Base-by-base conservation (phyloP, 2,888 invertebrate genomes). In the Onchidella celtica region DNA sequence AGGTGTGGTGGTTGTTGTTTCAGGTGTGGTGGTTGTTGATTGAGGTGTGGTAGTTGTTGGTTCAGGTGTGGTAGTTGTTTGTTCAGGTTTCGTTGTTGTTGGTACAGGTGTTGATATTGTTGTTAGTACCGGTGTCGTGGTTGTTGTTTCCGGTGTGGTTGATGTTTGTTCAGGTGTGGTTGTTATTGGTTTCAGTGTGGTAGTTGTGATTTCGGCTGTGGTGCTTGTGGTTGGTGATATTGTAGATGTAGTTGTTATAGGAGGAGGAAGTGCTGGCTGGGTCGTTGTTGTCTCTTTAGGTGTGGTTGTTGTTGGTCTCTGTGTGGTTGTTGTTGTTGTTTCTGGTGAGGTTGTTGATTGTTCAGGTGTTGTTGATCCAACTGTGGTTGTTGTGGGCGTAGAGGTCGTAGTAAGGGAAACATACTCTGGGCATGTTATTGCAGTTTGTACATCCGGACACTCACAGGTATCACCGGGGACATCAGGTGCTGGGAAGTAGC, bases 381-480 rank as follows among this genome's bases (percentile, higher is more conserved):
- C 27, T 66, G 66, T 3, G 6, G 66, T 66, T 9, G 66, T 29
- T 27, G 66, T 66, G 24, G 66, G 21, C 3, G 66, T 9, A 11
- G 9, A 6, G 9, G 66, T 66, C 4, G 66, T 66, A 29, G 66
- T 29, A 11, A 32, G 36, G 21, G n/a, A 24, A 24, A 21, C n/a
- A n/a, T 61, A 61, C 6, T 21, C 61, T 6, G 61, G n/a, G n/a
- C 61, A 61, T 21, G 6, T 9, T 6, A 24, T 61, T 61, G 21
- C 11, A n/a, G 9, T n/a, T 6, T 61, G n/a, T 21, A 61, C 61
- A 61, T 4, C 4, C 4, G 61, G 61, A n/a, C 61, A 61, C 21
- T 21, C 27, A n/a, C 61, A 61, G 6, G 61, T 61, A 61, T 61
- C 61, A n/a, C 61, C 61, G 4, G 61, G 61, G n/a, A 61, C 61